A percentile compares a stretch with the other conserved stretches of the same genome.
phyloP scores from a whole-genome alignment of 2,113 vertebrate genomes.

The Alces alces region DNA sequence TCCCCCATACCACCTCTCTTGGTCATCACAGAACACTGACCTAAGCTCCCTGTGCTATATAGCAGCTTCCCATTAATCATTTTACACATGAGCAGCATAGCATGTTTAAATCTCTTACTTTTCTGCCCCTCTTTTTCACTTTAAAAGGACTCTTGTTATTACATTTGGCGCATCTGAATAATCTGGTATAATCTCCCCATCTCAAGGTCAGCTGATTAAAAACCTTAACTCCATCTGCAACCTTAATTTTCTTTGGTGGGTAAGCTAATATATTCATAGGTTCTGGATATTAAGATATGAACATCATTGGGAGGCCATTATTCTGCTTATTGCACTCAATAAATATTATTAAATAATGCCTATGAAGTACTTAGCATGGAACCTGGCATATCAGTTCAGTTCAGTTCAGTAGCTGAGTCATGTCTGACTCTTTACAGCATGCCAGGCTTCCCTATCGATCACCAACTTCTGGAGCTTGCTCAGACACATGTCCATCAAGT shows the following conservation, averaged over 20 bases:
- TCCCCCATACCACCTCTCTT: not conserved
- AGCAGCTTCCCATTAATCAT: not conserved
- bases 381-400: not conserved
- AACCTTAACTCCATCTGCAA: not conserved
- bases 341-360: not conserved
- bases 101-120: not conserved
- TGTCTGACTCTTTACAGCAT: fast-evolving
- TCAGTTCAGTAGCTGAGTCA: fast-evolving
- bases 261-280: not conserved
- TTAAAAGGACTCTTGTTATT: not conserved
- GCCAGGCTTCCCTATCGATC: not conserved
- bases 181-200: not conserved
- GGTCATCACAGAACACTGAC: not conserved
- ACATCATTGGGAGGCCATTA: not conserved
- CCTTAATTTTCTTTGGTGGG: not conserved
- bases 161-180: not conserved
- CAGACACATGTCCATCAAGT: not conserved
- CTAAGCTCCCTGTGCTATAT: not conserved
- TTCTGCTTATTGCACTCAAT: not conserved
- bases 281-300: not conserved
- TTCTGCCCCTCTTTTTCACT: not conserved
- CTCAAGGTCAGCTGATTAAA: not conserved
- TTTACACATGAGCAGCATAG: not conserved
- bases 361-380: not conserved
- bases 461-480: not conserved